phyloP scores from a whole-genome alignment of 2,797 vertebrate species.

The Mico argentatus region DNA sequence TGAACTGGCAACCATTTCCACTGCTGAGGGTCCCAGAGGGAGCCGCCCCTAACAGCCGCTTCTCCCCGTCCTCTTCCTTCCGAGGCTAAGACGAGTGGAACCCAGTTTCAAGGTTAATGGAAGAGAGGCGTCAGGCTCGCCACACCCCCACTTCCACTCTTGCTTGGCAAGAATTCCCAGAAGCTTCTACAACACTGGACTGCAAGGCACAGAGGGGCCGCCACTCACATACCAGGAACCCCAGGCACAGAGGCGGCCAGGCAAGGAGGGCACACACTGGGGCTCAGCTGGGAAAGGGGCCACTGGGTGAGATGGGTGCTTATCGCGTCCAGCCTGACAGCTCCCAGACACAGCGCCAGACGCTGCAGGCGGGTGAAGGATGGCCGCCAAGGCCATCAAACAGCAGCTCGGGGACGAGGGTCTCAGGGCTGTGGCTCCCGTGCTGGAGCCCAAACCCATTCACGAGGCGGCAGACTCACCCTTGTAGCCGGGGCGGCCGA shows the following conservation, averaged over 20 bases:
- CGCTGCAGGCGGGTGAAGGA: background rate
- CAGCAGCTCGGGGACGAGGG: background rate
- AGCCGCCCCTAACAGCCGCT: background rate
- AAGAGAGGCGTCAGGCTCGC: too few species aligned
- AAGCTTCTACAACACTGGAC: background rate
- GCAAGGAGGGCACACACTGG: background rate
- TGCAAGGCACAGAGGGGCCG: background rate
- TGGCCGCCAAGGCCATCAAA: background rate
- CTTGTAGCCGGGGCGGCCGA: slow-evolving; percentile 98
- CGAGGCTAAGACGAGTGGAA: background rate
- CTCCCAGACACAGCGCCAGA: background rate
- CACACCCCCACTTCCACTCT: background rate
- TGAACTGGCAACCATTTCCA: background rate
- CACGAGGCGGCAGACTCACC: slow-evolving; percentile 81
- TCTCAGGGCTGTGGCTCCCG: background rate
- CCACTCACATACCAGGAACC: too few species aligned
- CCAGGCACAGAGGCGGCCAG: background rate
- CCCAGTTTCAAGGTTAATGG: background rate
- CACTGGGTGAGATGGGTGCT: background rate
- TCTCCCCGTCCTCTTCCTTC: background rate
- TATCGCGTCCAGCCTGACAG: background rate
- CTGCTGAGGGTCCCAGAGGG: background rate
- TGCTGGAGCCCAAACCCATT: background rate
- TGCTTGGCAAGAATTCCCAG: background rate
- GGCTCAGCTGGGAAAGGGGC: background rate